These are phyloP conservation scores for Belgica antarctica DNA, from an alignment of 2,888 invertebrate species.

Conservation along the genomic window DNA sequence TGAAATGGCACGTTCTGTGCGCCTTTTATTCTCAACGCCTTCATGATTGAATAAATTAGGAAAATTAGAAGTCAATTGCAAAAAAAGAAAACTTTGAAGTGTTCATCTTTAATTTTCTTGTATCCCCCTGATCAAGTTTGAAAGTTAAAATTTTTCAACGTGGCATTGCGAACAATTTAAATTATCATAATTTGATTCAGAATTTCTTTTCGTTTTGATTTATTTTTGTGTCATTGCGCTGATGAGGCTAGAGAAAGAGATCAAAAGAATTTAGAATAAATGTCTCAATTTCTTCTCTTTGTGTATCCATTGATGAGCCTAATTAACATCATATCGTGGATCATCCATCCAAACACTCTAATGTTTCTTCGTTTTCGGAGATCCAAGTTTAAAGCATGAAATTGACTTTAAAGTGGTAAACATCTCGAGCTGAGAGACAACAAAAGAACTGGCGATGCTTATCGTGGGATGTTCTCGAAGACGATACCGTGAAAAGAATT, in stretches of 20 bases:
- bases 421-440: too few relatives aligned
- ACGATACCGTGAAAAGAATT: not conserved
- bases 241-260: not conserved
- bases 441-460: not conserved
- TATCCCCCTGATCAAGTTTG: too few relatives aligned
- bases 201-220: not conserved
- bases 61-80: not conserved
- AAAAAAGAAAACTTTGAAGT: not conserved
- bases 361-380: not conserved
- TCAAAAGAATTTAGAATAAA: not conserved
- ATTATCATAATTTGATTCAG: not conserved
- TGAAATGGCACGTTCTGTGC: too few relatives aligned
- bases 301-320: not conserved
- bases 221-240: conserved; percentile 11
- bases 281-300: not conserved
- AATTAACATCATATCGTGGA: not conserved
- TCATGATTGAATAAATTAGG: too few relatives aligned
- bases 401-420: not conserved
- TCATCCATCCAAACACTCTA: not conserved
- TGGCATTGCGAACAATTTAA: not conserved
- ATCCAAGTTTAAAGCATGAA: not conserved
- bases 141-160: not conserved
- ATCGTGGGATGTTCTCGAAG: not conserved
- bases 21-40: too few relatives aligned
- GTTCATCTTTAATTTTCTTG: too few relatives aligned